These are phyloP conservation scores for Carposina sasakii DNA, from an alignment of 1,140 invertebrate genomes.

Conservation along the genomic window DNA sequence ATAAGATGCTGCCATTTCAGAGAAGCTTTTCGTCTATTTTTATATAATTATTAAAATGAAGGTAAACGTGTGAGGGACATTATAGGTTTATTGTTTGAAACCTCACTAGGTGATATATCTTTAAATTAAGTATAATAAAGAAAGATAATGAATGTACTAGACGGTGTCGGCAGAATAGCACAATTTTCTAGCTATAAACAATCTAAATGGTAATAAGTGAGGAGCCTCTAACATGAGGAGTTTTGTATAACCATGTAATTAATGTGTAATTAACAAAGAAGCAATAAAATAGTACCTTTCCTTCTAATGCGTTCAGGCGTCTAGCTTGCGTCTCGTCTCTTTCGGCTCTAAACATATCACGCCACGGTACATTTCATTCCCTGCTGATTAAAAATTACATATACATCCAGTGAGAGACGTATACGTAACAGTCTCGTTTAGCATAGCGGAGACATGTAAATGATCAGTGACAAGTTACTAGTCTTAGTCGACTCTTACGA, in stretches of 20 bases:
- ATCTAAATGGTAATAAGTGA: slow-evolving; percentile 34
- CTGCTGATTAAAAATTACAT: no score
- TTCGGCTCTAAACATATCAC: slow-evolving; percentile 47
- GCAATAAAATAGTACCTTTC: slow-evolving; percentile 35
- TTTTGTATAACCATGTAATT: slow-evolving; percentile 23
- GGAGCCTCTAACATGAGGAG: slow-evolving; percentile 12
- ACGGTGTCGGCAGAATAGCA: slow-evolving; percentile 54
- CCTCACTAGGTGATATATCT: slow-evolving; percentile 68
- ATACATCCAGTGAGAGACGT: no score
- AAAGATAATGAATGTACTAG: slow-evolving; percentile 41
- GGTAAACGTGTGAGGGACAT: slow-evolving; percentile 45
- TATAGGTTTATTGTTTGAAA: slow-evolving; percentile 66
- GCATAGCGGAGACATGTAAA: no score
- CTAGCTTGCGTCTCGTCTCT: slow-evolving; percentile 12
- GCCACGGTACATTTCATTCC: no score
- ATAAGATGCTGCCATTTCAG: no score
- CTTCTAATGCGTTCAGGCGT: slow-evolving; percentile 16
- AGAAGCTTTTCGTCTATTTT: no score
- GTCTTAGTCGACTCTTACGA: no score
- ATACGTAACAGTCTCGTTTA: no score
- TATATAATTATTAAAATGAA: no score
- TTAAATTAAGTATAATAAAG: slow-evolving; percentile 45
- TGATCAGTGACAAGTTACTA: no score
- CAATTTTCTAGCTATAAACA: slow-evolving; percentile 60
- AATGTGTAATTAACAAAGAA: slow-evolving; percentile 36